Base-by-base conservation (phyloP, 2,888 invertebrate genomes). In the Vanessa cardui region DNA sequence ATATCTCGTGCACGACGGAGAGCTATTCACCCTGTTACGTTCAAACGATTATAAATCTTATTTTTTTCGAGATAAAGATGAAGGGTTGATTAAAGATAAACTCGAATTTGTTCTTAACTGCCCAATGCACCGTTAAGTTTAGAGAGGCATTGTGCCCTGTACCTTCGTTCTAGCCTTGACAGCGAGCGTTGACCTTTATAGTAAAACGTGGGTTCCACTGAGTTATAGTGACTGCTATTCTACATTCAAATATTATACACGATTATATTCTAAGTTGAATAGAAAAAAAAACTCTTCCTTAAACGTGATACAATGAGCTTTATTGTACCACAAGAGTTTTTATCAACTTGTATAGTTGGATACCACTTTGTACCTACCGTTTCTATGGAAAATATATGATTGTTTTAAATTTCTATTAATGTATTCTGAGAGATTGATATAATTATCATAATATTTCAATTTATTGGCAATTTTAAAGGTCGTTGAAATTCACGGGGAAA, bases 91-190 rank as follows among this genome's bases (percentile, higher is more conserved):
- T 49, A 44, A 20, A 45, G 58, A 59, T 52, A 60, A 44, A 26
- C 26, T 47, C 61, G 64, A 61, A 44, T 66, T 66, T 45, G 54
- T 50, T 67, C 50, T 58, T 54, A 62, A 62, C 63, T 54, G 49
- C 44, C 64, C 59, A 71, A 69, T 59, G 61, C 69, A 72, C 75
- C 73, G 76, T 74, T 75, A 75, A 59, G 68, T 72, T 76, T 74
- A 72, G 77, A 75, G 62, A 70, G 72, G 60, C 62, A 61, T 49
- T 63, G 65, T 60, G 65, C 78, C 77, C 78, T 76, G 72, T 73
- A 74, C 77, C 76, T 78, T 76, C 75, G 69, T 76, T 76, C 74
- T 76, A 77, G 76, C 84, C 83, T 83, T 81, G 82, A 66, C 64
- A 46, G 68, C 71, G 82, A 73, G 64, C 79, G 73, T 72, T 78